phyloP scores from a whole-genome alignment of 2,888 invertebrate genomes.

The Hydrotaea diabolus region DNA sequence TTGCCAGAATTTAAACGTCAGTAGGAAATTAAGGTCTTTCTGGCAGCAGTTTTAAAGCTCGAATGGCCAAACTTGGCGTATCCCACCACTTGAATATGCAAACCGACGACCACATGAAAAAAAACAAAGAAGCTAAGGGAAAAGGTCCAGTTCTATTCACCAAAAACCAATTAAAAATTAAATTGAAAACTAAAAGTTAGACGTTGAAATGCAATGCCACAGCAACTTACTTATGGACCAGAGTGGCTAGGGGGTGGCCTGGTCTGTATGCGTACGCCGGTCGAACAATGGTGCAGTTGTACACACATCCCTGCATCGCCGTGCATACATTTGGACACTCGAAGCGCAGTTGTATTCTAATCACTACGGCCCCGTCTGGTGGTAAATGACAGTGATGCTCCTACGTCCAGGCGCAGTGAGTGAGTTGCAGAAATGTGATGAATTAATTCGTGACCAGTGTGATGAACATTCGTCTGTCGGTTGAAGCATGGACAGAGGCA shows the following conservation, averaged over 20 bases:
- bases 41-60: slow-evolving; percentile 16
- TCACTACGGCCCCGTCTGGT: slow-evolving; percentile 27
- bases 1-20: neutral
- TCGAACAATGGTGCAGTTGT: neutral
- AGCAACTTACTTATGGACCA: slow-evolving; percentile 32
- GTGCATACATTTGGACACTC: neutral
- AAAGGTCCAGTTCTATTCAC: slow-evolving; percentile 35
- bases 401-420: slow-evolving; percentile 2
- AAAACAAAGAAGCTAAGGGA: neutral
- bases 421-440: slow-evolving; percentile 22
- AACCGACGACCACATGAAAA: neutral
- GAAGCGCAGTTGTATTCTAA: slow-evolving; percentile 14
- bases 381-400: slow-evolving; percentile 31
- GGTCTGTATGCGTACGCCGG: neutral
- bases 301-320: neutral
- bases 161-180: slow-evolving; percentile 48
- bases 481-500: neutral
- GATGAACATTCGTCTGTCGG: neutral
- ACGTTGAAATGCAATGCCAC: slow-evolving; percentile 30
- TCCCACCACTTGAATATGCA: slow-evolving; percentile 14
- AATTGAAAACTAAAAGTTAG: slow-evolving; percentile 42
- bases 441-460: slow-evolving; percentile 29
- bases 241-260: neutral
- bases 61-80: slow-evolving; percentile 12
- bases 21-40: neutral